Conservation (phyloP, 2,113 vertebrate species). For the Propithecus coquereli region DNA sequence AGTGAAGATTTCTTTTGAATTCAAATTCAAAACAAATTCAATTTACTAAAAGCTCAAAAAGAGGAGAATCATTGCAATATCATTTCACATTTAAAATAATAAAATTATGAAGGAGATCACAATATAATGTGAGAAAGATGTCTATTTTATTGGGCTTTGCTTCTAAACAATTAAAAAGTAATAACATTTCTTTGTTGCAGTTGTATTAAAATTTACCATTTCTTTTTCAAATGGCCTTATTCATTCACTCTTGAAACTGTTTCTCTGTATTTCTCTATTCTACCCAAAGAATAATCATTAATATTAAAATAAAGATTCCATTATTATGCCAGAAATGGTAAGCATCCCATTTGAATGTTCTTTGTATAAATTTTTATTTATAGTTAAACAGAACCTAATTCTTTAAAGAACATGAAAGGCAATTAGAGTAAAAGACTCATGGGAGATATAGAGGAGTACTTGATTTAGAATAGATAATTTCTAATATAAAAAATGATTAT, state of each 20-base stretch:
- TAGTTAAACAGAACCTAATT: not conserved
- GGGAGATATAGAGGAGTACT: not conserved
- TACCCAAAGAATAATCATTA: not conserved
- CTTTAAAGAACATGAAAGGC: not conserved
- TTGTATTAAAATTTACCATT: not conserved
- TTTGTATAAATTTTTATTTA: not conserved
- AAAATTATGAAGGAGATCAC: not conserved
- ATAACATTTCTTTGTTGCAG: not conserved
- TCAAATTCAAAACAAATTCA: slow-evolving; percentile 67
- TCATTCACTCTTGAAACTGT: not conserved
- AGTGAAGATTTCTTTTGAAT: slow-evolving; percentile 47
- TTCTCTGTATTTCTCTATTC: not conserved
- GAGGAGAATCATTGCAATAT: not conserved
- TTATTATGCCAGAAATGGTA: not conserved
- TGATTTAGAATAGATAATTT: not conserved
- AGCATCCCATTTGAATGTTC: not conserved
- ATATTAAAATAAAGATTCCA: not conserved
- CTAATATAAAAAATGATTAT: not conserved
- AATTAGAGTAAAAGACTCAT: not conserved
- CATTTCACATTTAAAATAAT: not conserved
- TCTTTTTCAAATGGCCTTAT: not conserved
- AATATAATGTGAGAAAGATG: not conserved
- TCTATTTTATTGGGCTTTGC: not conserved
- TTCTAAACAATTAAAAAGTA: not conserved
- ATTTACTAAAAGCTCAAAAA: slow-evolving; percentile 30